Evolutionary conservation across 1,140 invertebrate genomes (phyloP).

Genomic region (Drosophila funebris): DNA sequence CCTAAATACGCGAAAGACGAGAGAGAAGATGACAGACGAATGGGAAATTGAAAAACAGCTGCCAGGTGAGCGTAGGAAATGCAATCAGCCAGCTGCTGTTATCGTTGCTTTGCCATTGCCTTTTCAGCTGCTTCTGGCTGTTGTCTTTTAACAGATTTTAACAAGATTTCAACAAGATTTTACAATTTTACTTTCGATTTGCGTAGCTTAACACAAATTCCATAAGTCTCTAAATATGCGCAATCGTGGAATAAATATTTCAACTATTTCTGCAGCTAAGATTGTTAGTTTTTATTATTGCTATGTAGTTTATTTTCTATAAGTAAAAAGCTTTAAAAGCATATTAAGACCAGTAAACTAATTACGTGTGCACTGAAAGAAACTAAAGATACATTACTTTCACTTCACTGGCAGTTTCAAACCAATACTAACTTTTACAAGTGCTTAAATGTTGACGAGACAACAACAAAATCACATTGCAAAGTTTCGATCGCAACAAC

Average conservation of each 20-base stretch:
- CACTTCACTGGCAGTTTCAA: no score
- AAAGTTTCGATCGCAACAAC: no score
- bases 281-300: no score
- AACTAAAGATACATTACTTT: no score
- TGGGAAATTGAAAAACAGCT: conserved; percentile 65
- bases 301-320: no score
- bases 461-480: no score
- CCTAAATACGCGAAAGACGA: conserved; percentile 7
- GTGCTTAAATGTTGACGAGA: no score
- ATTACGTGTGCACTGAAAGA: no score
- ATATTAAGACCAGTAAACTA: no score
- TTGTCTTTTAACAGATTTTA: conserved; percentile 46
- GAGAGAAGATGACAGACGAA: neutral
- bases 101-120: conserved; percentile 16
- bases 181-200: conserved; percentile 9
- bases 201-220: neutral
- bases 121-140: neutral
- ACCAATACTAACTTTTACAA: no score
- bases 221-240: conserved; percentile 13
- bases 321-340: no score
- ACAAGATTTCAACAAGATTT: conserved; percentile 27
- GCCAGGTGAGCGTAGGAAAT: conserved; percentile 57
- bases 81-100: conserved; percentile 65
- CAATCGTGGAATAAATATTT: neutral
- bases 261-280: no score